Conservation (phyloP, 2,888 invertebrate species). For the Dryobota labecula region DNA sequence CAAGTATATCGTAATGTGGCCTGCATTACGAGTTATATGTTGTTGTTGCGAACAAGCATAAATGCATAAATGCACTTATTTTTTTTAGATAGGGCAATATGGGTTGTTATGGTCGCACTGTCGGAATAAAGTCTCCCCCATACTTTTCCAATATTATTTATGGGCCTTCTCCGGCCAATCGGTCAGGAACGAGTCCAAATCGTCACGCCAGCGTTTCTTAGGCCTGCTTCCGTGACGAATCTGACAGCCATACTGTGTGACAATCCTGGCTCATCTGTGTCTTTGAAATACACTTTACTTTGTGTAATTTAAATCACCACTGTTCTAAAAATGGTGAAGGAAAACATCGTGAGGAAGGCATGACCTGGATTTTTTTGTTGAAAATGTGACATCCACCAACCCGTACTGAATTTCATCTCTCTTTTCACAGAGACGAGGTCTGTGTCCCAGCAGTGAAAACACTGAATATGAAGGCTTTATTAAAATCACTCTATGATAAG, state of each 20-base stretch:
- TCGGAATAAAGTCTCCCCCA: background rate
- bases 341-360: background rate
- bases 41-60: background rate
- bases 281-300: background rate
- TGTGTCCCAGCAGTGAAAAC: background rate
- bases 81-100: background rate
- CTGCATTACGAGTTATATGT: background rate
- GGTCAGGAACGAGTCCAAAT: background rate
- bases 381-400: background rate
- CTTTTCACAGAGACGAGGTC: background rate
- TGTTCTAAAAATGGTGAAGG: background rate
- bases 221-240: background rate
- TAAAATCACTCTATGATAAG: too few relatives aligned
- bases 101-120: background rate
- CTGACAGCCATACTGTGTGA: background rate
- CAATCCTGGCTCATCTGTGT: background rate
- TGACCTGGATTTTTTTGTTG: too few relatives aligned
- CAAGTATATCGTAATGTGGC: too few relatives aligned
- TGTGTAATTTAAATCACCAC: background rate
- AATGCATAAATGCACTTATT: background rate
- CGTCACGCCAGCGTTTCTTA: background rate
- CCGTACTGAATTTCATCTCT: background rate
- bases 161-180: background rate
- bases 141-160: background rate
- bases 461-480: background rate